A percentile compares a stretch with the other conserved stretches of the same genome.
Evolutionary conservation across 1,140 invertebrate species (phyloP).

Genomic region (Lasioglossum baleicum): DNA sequence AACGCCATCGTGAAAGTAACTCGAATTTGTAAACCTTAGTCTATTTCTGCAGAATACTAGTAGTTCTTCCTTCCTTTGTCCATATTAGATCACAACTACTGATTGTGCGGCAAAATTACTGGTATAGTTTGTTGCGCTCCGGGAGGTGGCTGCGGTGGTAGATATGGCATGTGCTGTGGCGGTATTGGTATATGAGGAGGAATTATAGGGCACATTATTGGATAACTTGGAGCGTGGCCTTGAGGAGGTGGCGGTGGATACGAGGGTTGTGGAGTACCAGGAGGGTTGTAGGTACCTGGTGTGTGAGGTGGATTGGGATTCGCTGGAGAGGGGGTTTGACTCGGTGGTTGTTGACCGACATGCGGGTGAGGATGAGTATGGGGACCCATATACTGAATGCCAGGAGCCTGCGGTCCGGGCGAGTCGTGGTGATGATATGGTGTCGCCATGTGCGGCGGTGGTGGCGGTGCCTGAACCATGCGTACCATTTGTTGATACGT

Average conservation of each 20-base stretch:
- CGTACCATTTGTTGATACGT: slow-evolving; percentile 80
- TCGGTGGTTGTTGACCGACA: slow-evolving; percentile 80
- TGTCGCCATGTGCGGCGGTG: slow-evolving; percentile 81
- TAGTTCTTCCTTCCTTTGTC: slow-evolving; percentile 60
- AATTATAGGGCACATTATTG: slow-evolving; percentile 82
- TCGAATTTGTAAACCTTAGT: slow-evolving; percentile 61
- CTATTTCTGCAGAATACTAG: slow-evolving; percentile 67
- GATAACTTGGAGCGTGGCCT: slow-evolving; percentile 79
- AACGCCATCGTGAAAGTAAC: slow-evolving; percentile 60
- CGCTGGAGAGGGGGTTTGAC: slow-evolving; percentile 83
- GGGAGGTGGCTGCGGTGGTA: slow-evolving; percentile 80
- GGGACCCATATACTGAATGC: slow-evolving; percentile 83
- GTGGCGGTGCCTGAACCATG: slow-evolving; percentile 76
- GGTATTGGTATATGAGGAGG: slow-evolving; percentile 81
- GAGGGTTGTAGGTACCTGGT: slow-evolving; percentile 81
- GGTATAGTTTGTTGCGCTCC: slow-evolving; percentile 80
- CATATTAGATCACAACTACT: slow-evolving; percentile 72
- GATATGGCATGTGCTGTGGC: slow-evolving; percentile 79
- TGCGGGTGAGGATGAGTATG: slow-evolving; percentile 78
- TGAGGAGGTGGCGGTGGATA: slow-evolving; percentile 80
- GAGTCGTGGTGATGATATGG: slow-evolving; percentile 83
- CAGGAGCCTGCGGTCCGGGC: slow-evolving; percentile 79
- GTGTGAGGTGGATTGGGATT: slow-evolving; percentile 83
- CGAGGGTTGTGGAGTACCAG: slow-evolving; percentile 80
- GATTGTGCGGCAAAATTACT: slow-evolving; percentile 79